A percentile compares a stretch with the other conserved stretches of the same genome.
phyloP scores from a whole-genome alignment of 2,113 vertebrate genomes.

The Engraulis encrasicolus region DNA sequence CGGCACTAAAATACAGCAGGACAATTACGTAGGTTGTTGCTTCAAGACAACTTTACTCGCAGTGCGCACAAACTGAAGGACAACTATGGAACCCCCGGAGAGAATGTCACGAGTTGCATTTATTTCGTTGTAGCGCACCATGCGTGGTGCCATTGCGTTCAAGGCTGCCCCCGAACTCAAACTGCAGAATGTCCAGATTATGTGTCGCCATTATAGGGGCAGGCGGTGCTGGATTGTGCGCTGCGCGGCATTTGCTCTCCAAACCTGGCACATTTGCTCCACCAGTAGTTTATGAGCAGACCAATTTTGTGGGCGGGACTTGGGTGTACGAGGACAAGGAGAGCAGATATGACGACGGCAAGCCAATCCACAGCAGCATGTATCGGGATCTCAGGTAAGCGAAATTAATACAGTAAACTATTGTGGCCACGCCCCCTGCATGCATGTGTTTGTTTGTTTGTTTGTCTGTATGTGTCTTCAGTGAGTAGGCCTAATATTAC shows the following conservation, averaged over 20 bases:
- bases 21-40: too few relatives aligned
- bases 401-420: neutral
- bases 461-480: too few relatives aligned
- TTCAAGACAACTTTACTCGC: too few relatives aligned
- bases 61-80: too few relatives aligned
- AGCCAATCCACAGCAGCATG: conserved; percentile 78
- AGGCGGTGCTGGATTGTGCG: conserved; percentile 77
- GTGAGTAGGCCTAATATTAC: too few relatives aligned
- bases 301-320: conserved; percentile 71
- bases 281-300: conserved; percentile 76
- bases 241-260: conserved; percentile 73
- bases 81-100: too few relatives aligned
- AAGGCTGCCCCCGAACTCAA: neutral
- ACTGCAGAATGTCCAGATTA: conserved; percentile 44
- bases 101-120: neutral
- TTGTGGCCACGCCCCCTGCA: too few relatives aligned
- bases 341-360: conserved; percentile 49
- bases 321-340: conserved; percentile 77
- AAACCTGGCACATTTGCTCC: conserved; percentile 62
- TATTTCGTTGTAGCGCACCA: neutral
- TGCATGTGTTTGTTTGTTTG: too few relatives aligned
- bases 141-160: neutral
- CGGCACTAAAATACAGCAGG: too few relatives aligned
- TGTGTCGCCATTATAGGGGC: conserved; percentile 75
- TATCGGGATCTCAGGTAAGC: conserved; percentile 77